Base-by-base conservation (phyloP, 2,888 invertebrate species). In the Patella ulyssiponensis region DNA sequence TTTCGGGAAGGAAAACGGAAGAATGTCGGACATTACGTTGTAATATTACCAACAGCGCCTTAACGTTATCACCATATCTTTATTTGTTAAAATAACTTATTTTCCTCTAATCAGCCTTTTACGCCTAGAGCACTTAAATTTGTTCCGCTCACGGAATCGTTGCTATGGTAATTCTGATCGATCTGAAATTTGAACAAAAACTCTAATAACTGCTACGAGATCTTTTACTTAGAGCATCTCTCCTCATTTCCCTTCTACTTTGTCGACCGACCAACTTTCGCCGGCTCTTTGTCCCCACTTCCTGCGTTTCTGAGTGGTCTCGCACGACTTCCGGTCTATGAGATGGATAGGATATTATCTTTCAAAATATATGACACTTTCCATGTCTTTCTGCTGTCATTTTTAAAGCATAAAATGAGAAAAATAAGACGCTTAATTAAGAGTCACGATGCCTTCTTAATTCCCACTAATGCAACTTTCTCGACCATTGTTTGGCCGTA, bases 81-180 rank as follows among this genome's bases (percentile, higher is more conserved):
- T 84, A 83, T 85, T 85, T 84, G 85, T 83, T 83, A 82, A 83
- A 84, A 83, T 83, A 83, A 83, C 85, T 82, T 82, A 83, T 83
- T 83, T 83, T 79, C 71, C 82, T 80, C 82, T 82, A 82, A 82
- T 83, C 77, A 80, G 71, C 74, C 79, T 77, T 80, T 79, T 79
- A 79, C 81, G 83, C 82, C 80, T 74, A 77, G 74, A 78, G 84
- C 79, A 80, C 81, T 83, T 83, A 85, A 84, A 84, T 83, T 80
- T 84, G 83, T 84, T 83, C 85, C 82, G 82, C 81, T 85, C 80
- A 81, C 82, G 82, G 83, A 79, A 80, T 79, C 73, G 83, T 83
- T 76, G 77, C 82, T 81, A 85, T 80, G 81, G 82, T 76, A 73
- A 84, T 80, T 53, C 73, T 74, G 78, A 85, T 84, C 83, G 82